Evolutionary conservation across 1,140 invertebrate species (phyloP).

Genomic region (Drosophila funebris): DNA sequence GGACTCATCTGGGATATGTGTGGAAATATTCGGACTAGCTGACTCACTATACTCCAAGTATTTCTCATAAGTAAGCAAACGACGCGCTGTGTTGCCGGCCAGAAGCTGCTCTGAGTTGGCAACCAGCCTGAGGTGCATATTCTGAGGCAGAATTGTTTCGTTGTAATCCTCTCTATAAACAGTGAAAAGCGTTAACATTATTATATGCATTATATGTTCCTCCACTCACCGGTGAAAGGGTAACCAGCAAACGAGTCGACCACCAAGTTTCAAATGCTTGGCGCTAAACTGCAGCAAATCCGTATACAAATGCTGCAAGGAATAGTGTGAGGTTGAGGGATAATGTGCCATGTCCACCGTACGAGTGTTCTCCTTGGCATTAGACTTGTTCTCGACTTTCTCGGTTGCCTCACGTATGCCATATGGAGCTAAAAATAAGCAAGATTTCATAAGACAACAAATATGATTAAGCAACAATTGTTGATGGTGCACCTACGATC

Average conservation of each 20-base stretch:
- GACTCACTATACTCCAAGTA: constrained; percentile 84
- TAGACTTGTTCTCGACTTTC: constrained; percentile 89
- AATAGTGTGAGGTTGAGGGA: constrained; percentile 95
- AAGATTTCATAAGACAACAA: background rate
- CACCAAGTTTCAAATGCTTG: constrained; percentile 89
- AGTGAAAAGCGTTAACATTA: background rate
- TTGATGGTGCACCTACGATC: constrained; percentile 93
- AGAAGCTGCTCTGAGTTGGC: constrained; percentile 95
- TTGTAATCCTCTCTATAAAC: constrained; percentile 89
- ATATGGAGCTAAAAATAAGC: constrained; percentile 93
- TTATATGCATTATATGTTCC: background rate
- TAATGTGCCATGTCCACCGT: constrained; percentile 73
- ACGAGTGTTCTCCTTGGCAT: constrained; percentile 84
- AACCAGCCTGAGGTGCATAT: constrained; percentile 91
- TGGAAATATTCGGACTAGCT: constrained; percentile 38
- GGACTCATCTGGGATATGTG: background rate
- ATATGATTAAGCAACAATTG: background rate
- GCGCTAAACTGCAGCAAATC: constrained; percentile 94
- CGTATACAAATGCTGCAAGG: constrained; percentile 90
- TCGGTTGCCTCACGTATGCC: constrained; percentile 96
- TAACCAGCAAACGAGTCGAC: constrained; percentile 95
- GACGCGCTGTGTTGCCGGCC: constrained; percentile 90
- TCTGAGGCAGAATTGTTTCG: constrained; percentile 89
- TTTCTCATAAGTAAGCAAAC: constrained; percentile 95
- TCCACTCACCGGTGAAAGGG: constrained; percentile 90